Conservation (phyloP, 2,113 vertebrate species). For the Grantiella picta region DNA sequence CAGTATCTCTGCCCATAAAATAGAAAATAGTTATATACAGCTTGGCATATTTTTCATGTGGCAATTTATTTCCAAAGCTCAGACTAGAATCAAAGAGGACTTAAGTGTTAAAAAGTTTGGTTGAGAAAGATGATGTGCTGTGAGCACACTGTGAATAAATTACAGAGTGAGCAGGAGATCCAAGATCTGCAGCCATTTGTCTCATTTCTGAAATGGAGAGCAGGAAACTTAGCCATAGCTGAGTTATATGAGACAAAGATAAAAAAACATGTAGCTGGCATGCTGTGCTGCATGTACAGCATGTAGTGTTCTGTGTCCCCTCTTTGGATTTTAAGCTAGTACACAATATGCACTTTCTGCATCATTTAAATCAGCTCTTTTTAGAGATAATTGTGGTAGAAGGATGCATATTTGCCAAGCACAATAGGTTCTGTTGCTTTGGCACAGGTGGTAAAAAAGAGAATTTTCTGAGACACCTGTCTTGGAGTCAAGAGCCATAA, state of each 20-base stretch:
- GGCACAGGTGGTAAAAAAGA: not conserved
- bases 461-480: not conserved
- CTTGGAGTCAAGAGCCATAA: not conserved
- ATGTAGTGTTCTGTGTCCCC: not conserved
- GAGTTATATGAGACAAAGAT: not conserved
- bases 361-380: not conserved
- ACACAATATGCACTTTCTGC: not conserved
- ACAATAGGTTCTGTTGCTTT: not conserved
- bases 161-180: not conserved
- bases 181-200: not conserved
- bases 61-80: not conserved
- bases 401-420: not conserved
- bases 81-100: not conserved
- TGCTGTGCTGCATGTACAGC: not conserved
- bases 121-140: not conserved
- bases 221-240: not conserved
- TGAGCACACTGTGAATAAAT: not conserved
- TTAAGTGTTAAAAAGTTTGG: not conserved
- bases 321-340: not conserved
- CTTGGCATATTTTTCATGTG: not conserved
- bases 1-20: not conserved
- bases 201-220: not conserved
- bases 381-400: not conserved
- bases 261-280: not conserved
- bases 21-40: not conserved